Base-by-base conservation (phyloP, 1,140 invertebrate species). In the Lutraria rhynchaena region DNA sequence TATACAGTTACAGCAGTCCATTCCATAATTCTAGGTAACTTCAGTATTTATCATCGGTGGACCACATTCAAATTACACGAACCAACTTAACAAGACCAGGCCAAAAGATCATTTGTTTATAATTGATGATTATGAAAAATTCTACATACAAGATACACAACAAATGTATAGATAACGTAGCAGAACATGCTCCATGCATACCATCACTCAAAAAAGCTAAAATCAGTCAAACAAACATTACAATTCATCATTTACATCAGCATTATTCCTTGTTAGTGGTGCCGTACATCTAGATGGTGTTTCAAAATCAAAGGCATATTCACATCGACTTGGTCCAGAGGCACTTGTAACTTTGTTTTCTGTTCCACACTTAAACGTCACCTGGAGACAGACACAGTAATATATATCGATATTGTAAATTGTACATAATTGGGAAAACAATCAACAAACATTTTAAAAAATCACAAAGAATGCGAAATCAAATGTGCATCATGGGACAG, bases 241-340 rank as follows among this genome's bases (percentile, higher is more conserved):
- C 73, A 95, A 91, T 90, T 95, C 94, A 83, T 94, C 94, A 82
- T 94, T 94, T 4, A 82, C 53, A 33, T 93, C 87, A 17, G 69
- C 9, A 75, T n/a, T 31, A 1, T 60, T 61, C 2, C 41, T 44
- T 49, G 87, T 84, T n/a, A 75, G 41, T 83, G 89, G 90, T 81
- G 90, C 74, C 1, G 84, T 81, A 91, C 99, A 99, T 22, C 96
- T 95, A 3, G 97, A 96, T 19, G 99, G 98, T 0, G 98, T 98
- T 69, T 93, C 93, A 87, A 99, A 97, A 76, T 96, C 95, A 93
- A 98, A 97, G 51, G 95, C 94, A 91, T 99, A 99, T 94, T 99
- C 98, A 94, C 99, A 99, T 74, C 98, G 95, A 92, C 95, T 98
- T 13, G 99, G 98, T 93, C 99, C 99, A 31, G 95, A 94, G 0